Base-by-base conservation (phyloP, 2,888 invertebrate species). In the Melitaea athalia region DNA sequence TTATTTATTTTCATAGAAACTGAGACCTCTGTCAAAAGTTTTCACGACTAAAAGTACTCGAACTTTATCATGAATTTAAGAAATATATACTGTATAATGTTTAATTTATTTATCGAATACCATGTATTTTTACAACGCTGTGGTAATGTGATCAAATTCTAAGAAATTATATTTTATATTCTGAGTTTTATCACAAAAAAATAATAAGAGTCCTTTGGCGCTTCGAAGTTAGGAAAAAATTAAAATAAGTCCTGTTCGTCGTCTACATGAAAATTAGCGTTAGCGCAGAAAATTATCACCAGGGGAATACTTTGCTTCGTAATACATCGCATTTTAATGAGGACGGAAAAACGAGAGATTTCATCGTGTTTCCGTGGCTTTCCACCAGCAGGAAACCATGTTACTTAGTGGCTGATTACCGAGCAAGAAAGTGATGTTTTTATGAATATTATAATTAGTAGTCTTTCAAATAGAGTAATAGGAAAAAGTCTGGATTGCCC, bases 361-460 rank as follows among this genome's bases (percentile, higher is more conserved):
- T 66, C 60, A 52, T 31, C 31, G 47, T 47, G 24, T 17, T 61
- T n/a, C 17, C n/a, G 50, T 52, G 62, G 52, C 24, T 63, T 42
- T 42, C 52, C 14, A 38, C 50, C 33, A 17, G 15, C 49, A 38
- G 49, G 60, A 52, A 52, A 63, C 62, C 62, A 63, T 61, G 45
- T 38, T 62, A 57, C 53, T 55, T n/a, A 67, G 49, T 11, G 15
- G 52, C 43, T 59, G 47, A 60, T 63, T 50, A 77, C 77, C 78
- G 76, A 15, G 57, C 75, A 74, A 64, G 72, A 69, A 76, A 65
- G 74, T 74, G 77, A 65, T 76, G 14, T 50, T 17, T 52, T 50
- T 42, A 38, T 57, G 42, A 42, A 42, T 57, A 57, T 57, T 38
- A 57, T 42, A 57, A 57, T 53, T 38, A 57, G 57, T 42, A 33